phyloP scores from a whole-genome alignment of 1,140 invertebrate species.

The Drosophila kurseongensis region DNA sequence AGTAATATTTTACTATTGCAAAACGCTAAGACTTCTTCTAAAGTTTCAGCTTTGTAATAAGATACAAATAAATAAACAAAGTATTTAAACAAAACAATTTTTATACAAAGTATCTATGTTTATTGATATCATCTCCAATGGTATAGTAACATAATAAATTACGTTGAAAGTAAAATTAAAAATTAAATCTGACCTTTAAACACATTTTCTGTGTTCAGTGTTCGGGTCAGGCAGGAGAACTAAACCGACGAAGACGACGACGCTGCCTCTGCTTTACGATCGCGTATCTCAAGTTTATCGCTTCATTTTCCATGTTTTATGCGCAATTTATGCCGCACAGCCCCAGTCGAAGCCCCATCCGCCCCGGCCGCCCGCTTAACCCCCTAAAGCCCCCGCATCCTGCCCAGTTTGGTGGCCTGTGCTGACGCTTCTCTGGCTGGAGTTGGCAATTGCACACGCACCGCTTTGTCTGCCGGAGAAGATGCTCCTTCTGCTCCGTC shows the following conservation, averaged over 20 bases:
- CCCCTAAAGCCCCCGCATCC: constrained; percentile 2
- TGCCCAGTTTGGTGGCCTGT: constrained; percentile 27
- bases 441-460: constrained; percentile 69
- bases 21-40: too few species aligned
- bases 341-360: constrained; percentile 19
- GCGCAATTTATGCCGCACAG: constrained; percentile 78
- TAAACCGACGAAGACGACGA: constrained; percentile 48
- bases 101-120: too few species aligned
- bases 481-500: constrained; percentile 27
- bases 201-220: neutral
- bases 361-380: neutral
- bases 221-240: constrained; percentile 21
- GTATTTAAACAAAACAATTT: too few species aligned
- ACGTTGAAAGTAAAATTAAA: too few species aligned
- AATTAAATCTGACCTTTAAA: too few species aligned
- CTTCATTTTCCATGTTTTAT: constrained; percentile 83
- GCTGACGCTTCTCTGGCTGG: constrained; percentile 75
- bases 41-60: too few species aligned
- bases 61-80: too few species aligned
- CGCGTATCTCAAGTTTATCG: constrained; percentile 83
- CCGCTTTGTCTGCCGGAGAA: constrained; percentile 75
- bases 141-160: too few species aligned
- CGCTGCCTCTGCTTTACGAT: constrained; percentile 78
- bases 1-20: too few species aligned
- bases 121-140: too few species aligned